Conservation (phyloP, 2,113 vertebrate genomes). For the Oriolus oriolus region DNA sequence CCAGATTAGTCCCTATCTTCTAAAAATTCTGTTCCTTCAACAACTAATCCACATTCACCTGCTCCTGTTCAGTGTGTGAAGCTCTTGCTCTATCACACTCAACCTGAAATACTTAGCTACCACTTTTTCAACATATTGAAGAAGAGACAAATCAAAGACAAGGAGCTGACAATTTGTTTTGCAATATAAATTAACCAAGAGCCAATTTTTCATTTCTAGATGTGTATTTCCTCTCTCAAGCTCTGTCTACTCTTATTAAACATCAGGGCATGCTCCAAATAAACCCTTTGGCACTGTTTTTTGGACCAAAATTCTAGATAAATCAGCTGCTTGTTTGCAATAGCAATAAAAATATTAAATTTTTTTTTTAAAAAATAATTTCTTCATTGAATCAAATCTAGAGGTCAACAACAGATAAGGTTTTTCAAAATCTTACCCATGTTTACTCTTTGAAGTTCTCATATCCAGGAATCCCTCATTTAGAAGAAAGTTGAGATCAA, state of each 20-base stretch:
- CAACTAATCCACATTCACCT: not conserved
- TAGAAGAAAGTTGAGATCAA: not conserved
- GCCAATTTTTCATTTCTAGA: not conserved
- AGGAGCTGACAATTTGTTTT: not conserved
- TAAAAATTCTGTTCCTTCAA: not conserved
- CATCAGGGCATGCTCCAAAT: not conserved
- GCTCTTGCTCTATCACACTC: not conserved
- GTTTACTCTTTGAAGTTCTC: not conserved
- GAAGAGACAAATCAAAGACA: not conserved
- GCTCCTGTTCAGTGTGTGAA: not conserved
- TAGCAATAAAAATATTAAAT: not conserved
- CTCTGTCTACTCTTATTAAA: not conserved
- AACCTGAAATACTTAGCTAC: not conserved
- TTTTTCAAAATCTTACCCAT: not conserved
- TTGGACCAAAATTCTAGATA: not conserved
- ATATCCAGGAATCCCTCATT: not conserved
- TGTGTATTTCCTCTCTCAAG: not conserved
- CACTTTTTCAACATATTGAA: not conserved
- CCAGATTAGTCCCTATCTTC: not conserved
- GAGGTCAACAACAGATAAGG: not conserved
- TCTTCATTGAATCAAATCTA: not conserved
- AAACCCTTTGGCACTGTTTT: not conserved
- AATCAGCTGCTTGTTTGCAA: not conserved
- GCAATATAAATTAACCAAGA: not conserved
- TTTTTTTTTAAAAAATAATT: not conserved